Evolutionary conservation across 35 echinoderm and acorn worm species (phyloP).

Genomic region (Patiria miniata): DNA sequence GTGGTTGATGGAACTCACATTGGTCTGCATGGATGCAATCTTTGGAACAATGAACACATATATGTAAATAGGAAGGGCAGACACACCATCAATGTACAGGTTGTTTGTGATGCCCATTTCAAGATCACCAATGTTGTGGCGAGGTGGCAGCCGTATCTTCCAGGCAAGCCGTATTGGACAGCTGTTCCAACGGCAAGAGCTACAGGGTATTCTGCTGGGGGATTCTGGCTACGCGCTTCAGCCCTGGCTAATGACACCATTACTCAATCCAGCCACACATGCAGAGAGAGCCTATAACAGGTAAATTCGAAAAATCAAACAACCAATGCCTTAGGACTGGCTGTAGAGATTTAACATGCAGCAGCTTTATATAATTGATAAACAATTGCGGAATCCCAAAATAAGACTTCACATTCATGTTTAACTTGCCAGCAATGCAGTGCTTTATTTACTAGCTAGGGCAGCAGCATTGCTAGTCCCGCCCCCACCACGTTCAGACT

Average conservation of each 20-base stretch:
- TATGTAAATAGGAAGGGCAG: slow-evolving; percentile 64
- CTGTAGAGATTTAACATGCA: too few species aligned
- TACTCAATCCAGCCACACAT: slow-evolving; percentile 41
- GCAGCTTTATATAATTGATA: background rate
- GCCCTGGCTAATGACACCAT: slow-evolving; percentile 69
- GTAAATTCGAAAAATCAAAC: slow-evolving; percentile 6
- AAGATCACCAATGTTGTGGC: slow-evolving; percentile 45
- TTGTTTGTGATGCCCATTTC: slow-evolving; percentile 51
- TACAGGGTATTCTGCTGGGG: slow-evolving; percentile 56
- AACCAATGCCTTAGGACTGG: background rate
- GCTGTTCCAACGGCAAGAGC: slow-evolving; percentile 18
- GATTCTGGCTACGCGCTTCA: slow-evolving; percentile 65
- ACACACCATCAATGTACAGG: slow-evolving; percentile 58
- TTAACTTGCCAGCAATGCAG: background rate
- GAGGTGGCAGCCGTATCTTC: background rate
- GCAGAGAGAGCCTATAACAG: slow-evolving; percentile 63
- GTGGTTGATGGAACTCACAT: slow-evolving; percentile 61
- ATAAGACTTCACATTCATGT: background rate
- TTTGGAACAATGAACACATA: slow-evolving; percentile 33
- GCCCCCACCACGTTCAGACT: background rate
- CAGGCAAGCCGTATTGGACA: background rate
- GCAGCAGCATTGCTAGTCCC: background rate
- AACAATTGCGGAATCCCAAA: background rate
- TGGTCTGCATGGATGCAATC: slow-evolving; percentile 56
- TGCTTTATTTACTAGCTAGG: background rate